phyloP scores from a whole-genome alignment of 1,140 invertebrate species.

The Bicyclus anynana region DNA sequence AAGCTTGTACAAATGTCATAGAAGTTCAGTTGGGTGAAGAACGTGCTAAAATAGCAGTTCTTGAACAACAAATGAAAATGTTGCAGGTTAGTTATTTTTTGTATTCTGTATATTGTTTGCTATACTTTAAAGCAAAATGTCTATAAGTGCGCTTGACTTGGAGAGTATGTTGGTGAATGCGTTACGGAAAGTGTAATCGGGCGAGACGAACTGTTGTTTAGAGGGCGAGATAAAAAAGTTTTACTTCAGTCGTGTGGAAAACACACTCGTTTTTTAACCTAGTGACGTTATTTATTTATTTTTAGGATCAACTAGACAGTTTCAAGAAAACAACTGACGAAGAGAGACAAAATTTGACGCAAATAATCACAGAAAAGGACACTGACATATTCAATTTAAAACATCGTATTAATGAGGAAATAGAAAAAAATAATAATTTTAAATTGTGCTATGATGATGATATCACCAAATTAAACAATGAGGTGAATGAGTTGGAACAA shows the following conservation, averaged over 20 bases:
- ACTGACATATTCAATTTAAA: conserved; percentile 47
- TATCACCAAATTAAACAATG: conserved; percentile 52
- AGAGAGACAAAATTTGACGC: conserved; percentile 34
- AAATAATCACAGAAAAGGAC: conserved; percentile 45
- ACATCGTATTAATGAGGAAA: conserved; percentile 56
- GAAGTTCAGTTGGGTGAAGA: conserved; percentile 64
- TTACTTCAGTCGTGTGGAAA: too few relatives aligned
- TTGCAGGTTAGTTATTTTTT: conserved; percentile 41
- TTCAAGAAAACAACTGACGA: conserved; percentile 38
- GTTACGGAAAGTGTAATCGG: too few relatives aligned
- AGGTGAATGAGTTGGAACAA: conserved; percentile 56
- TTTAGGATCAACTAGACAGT: conserved; percentile 49
- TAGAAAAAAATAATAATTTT: conserved; percentile 50
- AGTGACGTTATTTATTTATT: background rate
- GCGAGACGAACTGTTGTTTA: too few relatives aligned
- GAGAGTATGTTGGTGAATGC: too few relatives aligned
- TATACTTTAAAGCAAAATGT: too few relatives aligned
- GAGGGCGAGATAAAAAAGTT: too few relatives aligned
- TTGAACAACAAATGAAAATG: conserved; percentile 53
- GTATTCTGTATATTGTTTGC: background rate
- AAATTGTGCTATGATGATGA: conserved; percentile 41
- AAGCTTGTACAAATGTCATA: conserved; percentile 60
- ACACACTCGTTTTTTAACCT: background rate
- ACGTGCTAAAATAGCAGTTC: conserved; percentile 48
- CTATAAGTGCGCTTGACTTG: too few relatives aligned